phyloP scores from a whole-genome alignment of 1,140 invertebrate species.

The Diprion similis region DNA sequence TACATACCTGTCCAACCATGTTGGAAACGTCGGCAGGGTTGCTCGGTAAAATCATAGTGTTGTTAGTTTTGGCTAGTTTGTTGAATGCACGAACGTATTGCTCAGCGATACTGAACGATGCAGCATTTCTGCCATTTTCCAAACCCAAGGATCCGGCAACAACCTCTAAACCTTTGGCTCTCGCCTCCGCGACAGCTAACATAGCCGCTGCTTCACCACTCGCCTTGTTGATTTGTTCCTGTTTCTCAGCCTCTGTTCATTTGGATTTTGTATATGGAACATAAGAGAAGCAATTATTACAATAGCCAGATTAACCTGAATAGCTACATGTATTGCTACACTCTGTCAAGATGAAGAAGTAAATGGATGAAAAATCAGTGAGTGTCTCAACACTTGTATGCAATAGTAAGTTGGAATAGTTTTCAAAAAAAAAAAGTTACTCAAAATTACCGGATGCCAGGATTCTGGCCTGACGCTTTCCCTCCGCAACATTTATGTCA shows the following conservation, averaged over 20 bases:
- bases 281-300: too few species aligned
- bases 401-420: too few species aligned
- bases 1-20: constrained; percentile 81
- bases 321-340: too few species aligned
- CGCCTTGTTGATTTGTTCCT: constrained; percentile 89
- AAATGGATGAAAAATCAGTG: constrained; percentile 1
- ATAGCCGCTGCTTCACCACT: constrained; percentile 88
- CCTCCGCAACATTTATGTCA: constrained; percentile 98
- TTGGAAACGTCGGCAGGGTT: constrained; percentile 87
- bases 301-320: too few species aligned
- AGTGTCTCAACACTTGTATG: neutral
- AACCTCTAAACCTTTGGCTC: constrained; percentile 78
- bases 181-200: constrained; percentile 82
- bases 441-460: constrained; percentile 81
- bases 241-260: constrained; percentile 77
- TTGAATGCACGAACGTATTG: constrained; percentile 95
- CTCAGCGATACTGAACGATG: constrained; percentile 90
- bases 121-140: constrained; percentile 85
- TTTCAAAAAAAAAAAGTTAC: neutral
- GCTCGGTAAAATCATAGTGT: constrained; percentile 92
- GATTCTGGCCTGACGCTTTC: constrained; percentile 90
- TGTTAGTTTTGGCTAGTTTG: constrained; percentile 90
- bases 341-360: neutral
- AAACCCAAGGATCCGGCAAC: constrained; percentile 73
- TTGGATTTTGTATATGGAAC: neutral